These are phyloP conservation scores for Neomorphus geoffroyi DNA, from an alignment of 2,797 vertebrate genomes.

Conservation along the genomic window DNA sequence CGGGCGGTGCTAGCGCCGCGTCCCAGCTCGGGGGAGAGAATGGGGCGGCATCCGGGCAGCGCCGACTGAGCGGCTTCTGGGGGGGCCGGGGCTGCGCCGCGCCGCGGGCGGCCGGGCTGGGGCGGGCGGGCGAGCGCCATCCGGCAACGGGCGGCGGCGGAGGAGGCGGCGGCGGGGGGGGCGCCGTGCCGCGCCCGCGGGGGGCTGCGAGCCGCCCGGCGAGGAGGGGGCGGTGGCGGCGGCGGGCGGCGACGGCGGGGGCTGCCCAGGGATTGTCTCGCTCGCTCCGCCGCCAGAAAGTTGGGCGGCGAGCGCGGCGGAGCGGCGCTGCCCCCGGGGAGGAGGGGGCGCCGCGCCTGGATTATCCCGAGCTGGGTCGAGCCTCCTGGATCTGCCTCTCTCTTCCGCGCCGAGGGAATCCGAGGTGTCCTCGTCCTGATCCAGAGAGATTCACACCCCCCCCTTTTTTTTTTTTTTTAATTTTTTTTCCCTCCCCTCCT, in stretches of 20 bases:
- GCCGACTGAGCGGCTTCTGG: conserved; percentile 30
- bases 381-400: conserved; percentile 33
- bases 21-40: conserved; percentile 42
- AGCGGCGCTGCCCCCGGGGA: conserved; percentile 47
- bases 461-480: not conserved
- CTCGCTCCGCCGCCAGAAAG: conserved; percentile 78
- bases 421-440: conserved; percentile 38
- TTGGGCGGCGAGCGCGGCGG: conserved; percentile 76
- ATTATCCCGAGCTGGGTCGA: conserved; percentile 44
- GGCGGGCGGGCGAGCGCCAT: conserved; percentile 17
- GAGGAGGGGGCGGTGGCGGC: conserved; percentile 14
- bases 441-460: not conserved
- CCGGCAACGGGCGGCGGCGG: not conserved
- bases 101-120: conserved; percentile 25
- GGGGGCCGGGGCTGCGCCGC: conserved; percentile 44
- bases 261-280: conserved; percentile 30
- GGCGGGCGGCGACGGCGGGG: conserved; percentile 2
- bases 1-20: conserved; percentile 64
- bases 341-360: conserved; percentile 40
- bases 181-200: conserved; percentile 14
- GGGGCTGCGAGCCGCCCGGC: not conserved
- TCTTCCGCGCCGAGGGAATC: not conserved
- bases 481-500: not conserved
- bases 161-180: conserved; percentile 1
- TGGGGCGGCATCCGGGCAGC: conserved; percentile 54